phyloP scores from a whole-genome alignment of 1,140 invertebrate species.

The Drosophila chauvacae region DNA sequence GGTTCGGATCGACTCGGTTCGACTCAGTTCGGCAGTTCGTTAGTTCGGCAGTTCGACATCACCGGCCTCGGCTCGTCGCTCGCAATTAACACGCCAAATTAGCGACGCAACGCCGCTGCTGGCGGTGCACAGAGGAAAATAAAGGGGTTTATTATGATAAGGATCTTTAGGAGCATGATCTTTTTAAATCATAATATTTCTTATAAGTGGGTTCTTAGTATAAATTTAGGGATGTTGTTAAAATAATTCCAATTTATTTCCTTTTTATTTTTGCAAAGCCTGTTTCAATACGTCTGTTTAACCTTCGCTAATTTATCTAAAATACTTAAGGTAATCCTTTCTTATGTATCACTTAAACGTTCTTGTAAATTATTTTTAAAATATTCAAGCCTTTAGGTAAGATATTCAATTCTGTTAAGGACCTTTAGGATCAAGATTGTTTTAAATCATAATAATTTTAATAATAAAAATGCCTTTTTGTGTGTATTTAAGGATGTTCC shows the following conservation, averaged over 20 bases:
- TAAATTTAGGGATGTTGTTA: background rate
- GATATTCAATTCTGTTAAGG: background rate
- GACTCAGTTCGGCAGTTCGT: slow-evolving; percentile 1
- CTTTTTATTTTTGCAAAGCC: background rate
- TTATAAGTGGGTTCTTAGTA: no score
- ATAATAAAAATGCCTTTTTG: no score
- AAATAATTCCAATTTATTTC: background rate
- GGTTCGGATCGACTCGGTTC: background rate
- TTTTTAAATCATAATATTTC: background rate
- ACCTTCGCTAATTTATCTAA: background rate
- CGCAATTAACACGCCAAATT: slow-evolving; percentile 80
- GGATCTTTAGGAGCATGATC: background rate
- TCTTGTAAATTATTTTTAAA: background rate
- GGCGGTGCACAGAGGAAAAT: slow-evolving; percentile 3
- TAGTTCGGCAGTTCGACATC: slow-evolving; percentile 24
- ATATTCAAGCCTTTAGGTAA: background rate
- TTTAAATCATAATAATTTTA: no score
- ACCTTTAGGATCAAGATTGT: background rate
- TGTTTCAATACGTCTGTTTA: background rate
- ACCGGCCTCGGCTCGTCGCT: slow-evolving; percentile 61
- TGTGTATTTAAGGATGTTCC: no score
- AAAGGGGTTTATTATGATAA: background rate
- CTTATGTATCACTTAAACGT: background rate
- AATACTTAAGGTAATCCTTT: background rate
- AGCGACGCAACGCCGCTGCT: slow-evolving; percentile 56